Evolutionary conservation across 2,888 invertebrate species (phyloP).

Genomic region (Saturnia japonica): DNA sequence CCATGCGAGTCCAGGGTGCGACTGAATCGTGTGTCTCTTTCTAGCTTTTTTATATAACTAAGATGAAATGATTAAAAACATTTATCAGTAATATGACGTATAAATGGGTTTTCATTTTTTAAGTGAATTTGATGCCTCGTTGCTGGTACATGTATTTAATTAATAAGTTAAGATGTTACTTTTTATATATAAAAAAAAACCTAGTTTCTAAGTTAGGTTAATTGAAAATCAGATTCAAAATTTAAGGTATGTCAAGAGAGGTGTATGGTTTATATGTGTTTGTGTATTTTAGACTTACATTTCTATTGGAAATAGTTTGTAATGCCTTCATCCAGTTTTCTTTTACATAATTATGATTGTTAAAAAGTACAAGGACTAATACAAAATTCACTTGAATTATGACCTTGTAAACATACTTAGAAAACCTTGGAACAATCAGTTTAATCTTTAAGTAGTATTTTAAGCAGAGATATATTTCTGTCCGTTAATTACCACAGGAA

Average conservation of each 20-base stretch:
- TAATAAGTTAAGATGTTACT: constrained; percentile 20
- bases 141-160: constrained; percentile 15
- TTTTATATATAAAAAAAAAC: constrained; percentile 20
- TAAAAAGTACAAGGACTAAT: neutral
- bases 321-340: neutral
- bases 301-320: neutral
- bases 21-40: constrained; percentile 55
- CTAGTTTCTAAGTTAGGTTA: constrained; percentile 21
- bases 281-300: neutral
- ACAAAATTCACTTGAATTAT: neutral
- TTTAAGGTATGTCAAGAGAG: constrained; percentile 17
- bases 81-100: constrained; percentile 12
- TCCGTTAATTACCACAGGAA: too few relatives aligned
- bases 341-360: neutral
- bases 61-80: constrained; percentile 25
- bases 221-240: constrained; percentile 16
- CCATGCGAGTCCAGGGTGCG: constrained; percentile 54
- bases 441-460: neutral
- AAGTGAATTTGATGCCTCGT: neutral
- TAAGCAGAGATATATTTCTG: neutral
- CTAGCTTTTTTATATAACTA: constrained; percentile 60
- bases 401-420: neutral
- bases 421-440: neutral
- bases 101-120: neutral
- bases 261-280: neutral